Percentiles rank a stretch among this genome's conserved stretches.
phyloP scores from a whole-genome alignment of 2,888 invertebrate genomes.

The Copidosoma aretas region DNA sequence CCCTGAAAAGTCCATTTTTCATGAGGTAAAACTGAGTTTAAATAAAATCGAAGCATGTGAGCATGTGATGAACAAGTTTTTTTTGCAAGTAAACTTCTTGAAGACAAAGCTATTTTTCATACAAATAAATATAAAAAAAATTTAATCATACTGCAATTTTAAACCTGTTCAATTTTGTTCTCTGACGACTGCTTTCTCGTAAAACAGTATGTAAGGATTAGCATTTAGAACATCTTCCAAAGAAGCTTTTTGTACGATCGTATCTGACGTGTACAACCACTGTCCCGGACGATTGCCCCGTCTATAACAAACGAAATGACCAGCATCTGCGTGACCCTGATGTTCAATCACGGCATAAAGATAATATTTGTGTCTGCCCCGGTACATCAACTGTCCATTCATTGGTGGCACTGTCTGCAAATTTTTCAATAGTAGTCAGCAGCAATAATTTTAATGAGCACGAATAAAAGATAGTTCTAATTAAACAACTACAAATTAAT shows the following conservation, averaged over 20 bases:
- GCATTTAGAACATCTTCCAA: constrained; percentile 83
- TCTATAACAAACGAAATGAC: constrained; percentile 94
- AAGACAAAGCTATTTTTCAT: neutral
- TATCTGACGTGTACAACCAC: constrained; percentile 66
- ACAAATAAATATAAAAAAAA: neutral
- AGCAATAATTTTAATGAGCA: neutral
- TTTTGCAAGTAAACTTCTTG: too few relatives aligned
- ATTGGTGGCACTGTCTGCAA: constrained; percentile 59
- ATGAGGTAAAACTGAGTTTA: neutral
- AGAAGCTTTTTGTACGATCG: constrained; percentile 80
- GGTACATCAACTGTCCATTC: constrained; percentile 54
- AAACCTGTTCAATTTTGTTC: constrained; percentile 24
- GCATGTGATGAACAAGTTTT: too few relatives aligned
- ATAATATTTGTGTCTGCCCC: constrained; percentile 72
- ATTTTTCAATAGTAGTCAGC: constrained; percentile 55
- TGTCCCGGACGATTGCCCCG: constrained; percentile 72
- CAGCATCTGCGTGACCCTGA: constrained; percentile 86
- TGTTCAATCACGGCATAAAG: constrained; percentile 89
- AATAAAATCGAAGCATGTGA: neutral
- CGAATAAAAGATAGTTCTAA: neutral
- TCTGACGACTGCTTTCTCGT: constrained; percentile 67
- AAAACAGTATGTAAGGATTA: constrained; percentile 92
- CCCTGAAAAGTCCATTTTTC: neutral
- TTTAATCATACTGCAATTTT: neutral
- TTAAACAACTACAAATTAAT: neutral